These are phyloP conservation scores for Julus scanicus DNA, from an alignment of 2,888 invertebrate species.

Conservation along the genomic window DNA sequence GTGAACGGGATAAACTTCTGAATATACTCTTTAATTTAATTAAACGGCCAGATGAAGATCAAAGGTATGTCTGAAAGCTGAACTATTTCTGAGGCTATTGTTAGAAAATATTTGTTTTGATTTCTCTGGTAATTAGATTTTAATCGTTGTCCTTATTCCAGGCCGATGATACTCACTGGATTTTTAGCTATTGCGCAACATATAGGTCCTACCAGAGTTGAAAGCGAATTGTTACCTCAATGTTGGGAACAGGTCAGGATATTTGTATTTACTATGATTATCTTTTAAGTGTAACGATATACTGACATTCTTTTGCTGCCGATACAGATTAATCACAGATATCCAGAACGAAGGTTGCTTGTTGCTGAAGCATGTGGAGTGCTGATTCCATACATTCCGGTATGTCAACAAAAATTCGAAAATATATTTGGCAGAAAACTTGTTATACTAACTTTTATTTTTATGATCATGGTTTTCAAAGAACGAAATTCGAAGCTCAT, in stretches of 20 bases:
- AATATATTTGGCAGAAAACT: no score
- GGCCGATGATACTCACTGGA: slow-evolving; percentile 66
- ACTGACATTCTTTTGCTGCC: slow-evolving; percentile 17
- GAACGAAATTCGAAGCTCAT: slow-evolving; percentile 74
- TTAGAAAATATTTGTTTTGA: no score
- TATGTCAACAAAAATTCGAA: slow-evolving; percentile 63
- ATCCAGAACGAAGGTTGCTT: slow-evolving; percentile 74
- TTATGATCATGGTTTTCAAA: slow-evolving; percentile 62
- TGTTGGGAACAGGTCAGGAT: slow-evolving; percentile 74
- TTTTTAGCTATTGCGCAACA: slow-evolving; percentile 68
- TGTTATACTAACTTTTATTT: neutral
- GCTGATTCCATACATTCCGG: slow-evolving; percentile 75
- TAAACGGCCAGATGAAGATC: slow-evolving; percentile 76
- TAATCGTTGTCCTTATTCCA: slow-evolving; percentile 60
- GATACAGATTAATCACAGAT: slow-evolving; percentile 73
- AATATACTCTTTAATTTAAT: slow-evolving; percentile 77
- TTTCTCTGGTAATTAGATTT: neutral
- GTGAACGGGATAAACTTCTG: slow-evolving; percentile 74
- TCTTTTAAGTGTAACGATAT: neutral
- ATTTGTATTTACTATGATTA: neutral
- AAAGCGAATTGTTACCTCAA: slow-evolving; percentile 76
- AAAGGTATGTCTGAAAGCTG: slow-evolving; percentile 67
- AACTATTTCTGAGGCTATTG: neutral
- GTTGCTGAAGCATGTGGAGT: slow-evolving; percentile 77
- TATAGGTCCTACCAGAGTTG: slow-evolving; percentile 70